Evolutionary conservation across 2,113 vertebrate species (phyloP).

Genomic region (Rhinoderma darwinii): DNA sequence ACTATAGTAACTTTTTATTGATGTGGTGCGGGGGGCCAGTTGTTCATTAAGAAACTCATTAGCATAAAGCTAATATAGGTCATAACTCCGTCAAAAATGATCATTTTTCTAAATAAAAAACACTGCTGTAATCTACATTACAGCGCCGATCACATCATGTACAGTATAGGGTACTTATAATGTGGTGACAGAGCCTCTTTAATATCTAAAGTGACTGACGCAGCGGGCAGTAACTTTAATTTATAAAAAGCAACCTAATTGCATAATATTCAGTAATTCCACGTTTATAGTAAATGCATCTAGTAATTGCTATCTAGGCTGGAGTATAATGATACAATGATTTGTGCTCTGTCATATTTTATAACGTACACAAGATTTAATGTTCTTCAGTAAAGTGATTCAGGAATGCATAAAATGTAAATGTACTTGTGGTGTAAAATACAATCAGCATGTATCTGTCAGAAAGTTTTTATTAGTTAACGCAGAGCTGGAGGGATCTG

Average conservation of each 20-base stretch:
- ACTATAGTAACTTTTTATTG: too few species aligned
- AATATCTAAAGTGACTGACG: too few species aligned
- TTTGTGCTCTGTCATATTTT: conserved; percentile 8
- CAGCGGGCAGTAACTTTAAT: too few species aligned
- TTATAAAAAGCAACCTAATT: neutral
- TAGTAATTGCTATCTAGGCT: neutral
- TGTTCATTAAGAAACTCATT: too few species aligned
- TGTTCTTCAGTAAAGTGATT: conserved; percentile 23
- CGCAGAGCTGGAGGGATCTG: conserved; percentile 47
- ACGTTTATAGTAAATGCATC: neutral
- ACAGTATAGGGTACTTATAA: too few species aligned
- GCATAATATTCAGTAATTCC: neutral
- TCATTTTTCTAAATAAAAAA: too few species aligned
- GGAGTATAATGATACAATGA: neutral
- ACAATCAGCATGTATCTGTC: conserved; percentile 35
- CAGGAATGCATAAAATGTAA: conserved; percentile 42
- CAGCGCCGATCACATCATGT: too few species aligned
- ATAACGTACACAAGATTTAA: conserved; percentile 24
- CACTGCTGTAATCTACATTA: too few species aligned
- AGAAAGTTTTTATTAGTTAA: conserved; percentile 49
- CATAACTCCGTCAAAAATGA: too few species aligned
- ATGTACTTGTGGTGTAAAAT: conserved; percentile 34
- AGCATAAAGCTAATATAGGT: too few species aligned
- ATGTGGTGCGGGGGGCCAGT: too few species aligned
- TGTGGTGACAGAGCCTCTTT: too few species aligned